Conservation (phyloP, 2,888 invertebrate genomes). For the Phytoseiulus persimilis region DNA sequence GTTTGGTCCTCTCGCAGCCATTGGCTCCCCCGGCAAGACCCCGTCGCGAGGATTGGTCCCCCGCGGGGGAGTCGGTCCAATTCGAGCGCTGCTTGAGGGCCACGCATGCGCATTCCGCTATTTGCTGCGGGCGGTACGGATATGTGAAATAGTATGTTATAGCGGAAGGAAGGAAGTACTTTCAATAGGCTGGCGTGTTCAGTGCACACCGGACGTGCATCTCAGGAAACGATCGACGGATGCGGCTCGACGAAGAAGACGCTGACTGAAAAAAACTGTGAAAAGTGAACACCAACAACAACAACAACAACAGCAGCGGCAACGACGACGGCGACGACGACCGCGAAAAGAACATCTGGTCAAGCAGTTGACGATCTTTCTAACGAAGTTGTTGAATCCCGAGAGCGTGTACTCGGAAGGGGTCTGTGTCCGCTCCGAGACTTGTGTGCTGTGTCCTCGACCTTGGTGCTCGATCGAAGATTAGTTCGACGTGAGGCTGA, state of each 20-base stretch:
- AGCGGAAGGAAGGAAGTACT: conserved; percentile 39
- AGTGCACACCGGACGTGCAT: conserved; percentile 37
- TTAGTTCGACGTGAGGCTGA: background rate
- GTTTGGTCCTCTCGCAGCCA: background rate
- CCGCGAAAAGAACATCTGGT: background rate
- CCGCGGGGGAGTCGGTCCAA: background rate
- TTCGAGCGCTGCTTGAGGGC: conserved; percentile 5
- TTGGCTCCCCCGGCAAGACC: background rate
- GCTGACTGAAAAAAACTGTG: conserved; percentile 5
- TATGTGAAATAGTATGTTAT: conserved; percentile 39
- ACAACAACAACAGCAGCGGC: background rate
- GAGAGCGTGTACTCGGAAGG: background rate
- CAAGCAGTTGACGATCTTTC: background rate
- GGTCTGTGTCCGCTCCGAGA: background rate
- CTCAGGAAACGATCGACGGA: conserved; percentile 38
- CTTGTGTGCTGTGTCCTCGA: background rate
- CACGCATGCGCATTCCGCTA: background rate
- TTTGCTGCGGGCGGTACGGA: conserved; percentile 38
- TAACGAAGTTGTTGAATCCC: background rate
- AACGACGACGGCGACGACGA: background rate
- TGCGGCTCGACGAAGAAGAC: conserved; percentile 5
- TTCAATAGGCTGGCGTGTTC: conserved; percentile 39
- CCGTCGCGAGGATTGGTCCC: background rate
- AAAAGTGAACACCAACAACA: background rate
- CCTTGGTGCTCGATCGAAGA: background rate